Conservation (phyloP, 2,797 vertebrate genomes). For the Intellagama lesueurii region DNA sequence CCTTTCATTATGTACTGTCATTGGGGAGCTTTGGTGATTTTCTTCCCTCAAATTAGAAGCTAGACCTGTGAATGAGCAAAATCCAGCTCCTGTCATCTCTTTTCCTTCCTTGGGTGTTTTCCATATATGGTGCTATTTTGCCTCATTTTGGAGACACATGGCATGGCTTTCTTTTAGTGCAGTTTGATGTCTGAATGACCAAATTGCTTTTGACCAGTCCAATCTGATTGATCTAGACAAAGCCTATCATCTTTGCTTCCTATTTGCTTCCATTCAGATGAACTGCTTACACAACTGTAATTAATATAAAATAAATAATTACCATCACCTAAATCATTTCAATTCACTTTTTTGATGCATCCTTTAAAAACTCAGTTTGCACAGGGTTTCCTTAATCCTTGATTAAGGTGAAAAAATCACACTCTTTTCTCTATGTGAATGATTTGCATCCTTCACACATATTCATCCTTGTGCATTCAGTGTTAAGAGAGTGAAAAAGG, state of each 20-base stretch:
- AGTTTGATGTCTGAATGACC: background rate
- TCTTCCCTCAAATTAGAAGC: background rate
- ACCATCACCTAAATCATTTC: background rate
- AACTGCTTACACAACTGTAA: background rate
- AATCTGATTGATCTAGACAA: background rate
- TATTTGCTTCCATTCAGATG: background rate
- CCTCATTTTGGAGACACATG: background rate
- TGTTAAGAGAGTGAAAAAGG: conserved; percentile 62
- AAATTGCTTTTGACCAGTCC: background rate
- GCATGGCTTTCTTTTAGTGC: background rate
- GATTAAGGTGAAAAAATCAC: conserved; percentile 48
- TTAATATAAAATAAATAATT: background rate
- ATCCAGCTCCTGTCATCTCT: background rate
- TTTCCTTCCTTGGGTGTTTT: background rate
- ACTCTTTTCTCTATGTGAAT: conserved; percentile 36
- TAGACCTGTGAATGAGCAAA: background rate
- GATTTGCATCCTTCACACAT: conserved; percentile 47
- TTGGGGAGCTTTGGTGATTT: background rate
- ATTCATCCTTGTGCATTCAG: conserved; percentile 54
- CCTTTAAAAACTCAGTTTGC: conserved; percentile 46
- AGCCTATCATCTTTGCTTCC: background rate
- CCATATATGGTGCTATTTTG: too few species aligned
- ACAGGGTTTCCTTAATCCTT: conserved; percentile 18
- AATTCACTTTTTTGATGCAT: background rate
- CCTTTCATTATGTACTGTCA: too few species aligned